Conservation (phyloP, 2,797 vertebrate genomes). For the Parambassis ranga region DNA sequence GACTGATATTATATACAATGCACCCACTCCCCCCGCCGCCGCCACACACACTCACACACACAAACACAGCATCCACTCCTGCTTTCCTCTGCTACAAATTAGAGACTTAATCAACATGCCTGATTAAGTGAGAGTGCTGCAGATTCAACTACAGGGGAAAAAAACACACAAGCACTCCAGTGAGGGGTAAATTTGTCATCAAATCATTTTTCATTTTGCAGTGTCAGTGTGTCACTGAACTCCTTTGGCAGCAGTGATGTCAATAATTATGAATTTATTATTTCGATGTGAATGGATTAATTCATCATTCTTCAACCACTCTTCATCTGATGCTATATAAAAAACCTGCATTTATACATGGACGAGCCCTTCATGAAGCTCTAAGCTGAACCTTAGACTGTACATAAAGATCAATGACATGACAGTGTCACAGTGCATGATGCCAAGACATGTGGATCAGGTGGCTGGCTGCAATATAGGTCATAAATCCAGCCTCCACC, state of each 20-base stretch:
- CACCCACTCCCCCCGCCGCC: not conserved
- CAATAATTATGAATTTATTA: not conserved
- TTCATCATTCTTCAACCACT: not conserved
- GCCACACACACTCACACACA: no score
- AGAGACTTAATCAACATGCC: conserved; percentile 42
- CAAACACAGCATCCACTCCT: conserved; percentile 25
- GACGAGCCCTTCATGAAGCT: no score
- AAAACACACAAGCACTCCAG: conserved; percentile 28
- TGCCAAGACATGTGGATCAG: no score
- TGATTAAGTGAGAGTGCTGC: conserved; percentile 50
- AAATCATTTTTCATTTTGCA: not conserved
- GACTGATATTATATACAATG: conserved; percentile 42
- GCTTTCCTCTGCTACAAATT: conserved; percentile 34
- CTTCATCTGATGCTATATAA: no score
- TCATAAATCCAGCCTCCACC: no score
- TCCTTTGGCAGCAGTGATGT: not conserved
- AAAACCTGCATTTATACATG: no score
- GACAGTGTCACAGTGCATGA: no score
- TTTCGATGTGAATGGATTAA: not conserved
- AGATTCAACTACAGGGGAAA: conserved; percentile 29
- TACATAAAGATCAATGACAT: no score
- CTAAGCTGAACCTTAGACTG: no score
- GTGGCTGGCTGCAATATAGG: no score
- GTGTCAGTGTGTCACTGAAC: not conserved
- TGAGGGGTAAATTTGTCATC: not conserved